Base-by-base conservation (phyloP, 2,113 vertebrate genomes). In the Ranitomeya imitator region DNA sequence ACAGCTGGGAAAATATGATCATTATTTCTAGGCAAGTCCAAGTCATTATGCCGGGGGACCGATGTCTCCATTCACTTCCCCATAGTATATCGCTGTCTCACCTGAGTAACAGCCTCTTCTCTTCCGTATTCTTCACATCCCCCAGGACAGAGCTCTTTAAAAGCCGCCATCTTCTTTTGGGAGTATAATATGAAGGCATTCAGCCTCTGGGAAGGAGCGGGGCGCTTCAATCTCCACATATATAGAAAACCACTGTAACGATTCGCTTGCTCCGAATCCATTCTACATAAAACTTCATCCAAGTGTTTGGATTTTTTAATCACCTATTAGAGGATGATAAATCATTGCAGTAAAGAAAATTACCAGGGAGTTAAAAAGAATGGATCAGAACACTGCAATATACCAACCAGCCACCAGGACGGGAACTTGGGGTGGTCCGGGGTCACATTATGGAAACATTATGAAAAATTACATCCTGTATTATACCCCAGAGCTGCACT, bases 171-270 rank as follows among this genome's bases (percentile, higher is more conserved):
- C 74, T 97, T 96, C 93, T 98, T 98, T 90, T 95, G 96, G 14
- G 96, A 97, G 90, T 95, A 99, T 60, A 95, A 91, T 85, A 99
- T 90, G 91, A 99, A 99, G 55, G 95, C 93, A 9, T 98, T 96
- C 89, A 90, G 91, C 15, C 97, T 94, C 51, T 92, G 93, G 55
- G 90, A 91, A 6, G 86, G 23, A 4, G 3, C 0, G n/a, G 94
- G 91, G 73, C 94, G 94, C 91, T 94, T 98, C 87, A 90, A 86
- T 89, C 90, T 95, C 98, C 98, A 99, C 85, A 93, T 97, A 90
- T 94, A 95, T 88, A 99, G 93, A 90, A 96, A 94, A 87, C 90
- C 93, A 92, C 96, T 96, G 89, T 98, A 97, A 18, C 85, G 90
- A 6, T 76, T 90, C 23, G 97, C 96, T 31, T 93, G 93, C 26